Conservation (phyloP, 2,113 vertebrate species). For the Gallinago jamesoni region DNA sequence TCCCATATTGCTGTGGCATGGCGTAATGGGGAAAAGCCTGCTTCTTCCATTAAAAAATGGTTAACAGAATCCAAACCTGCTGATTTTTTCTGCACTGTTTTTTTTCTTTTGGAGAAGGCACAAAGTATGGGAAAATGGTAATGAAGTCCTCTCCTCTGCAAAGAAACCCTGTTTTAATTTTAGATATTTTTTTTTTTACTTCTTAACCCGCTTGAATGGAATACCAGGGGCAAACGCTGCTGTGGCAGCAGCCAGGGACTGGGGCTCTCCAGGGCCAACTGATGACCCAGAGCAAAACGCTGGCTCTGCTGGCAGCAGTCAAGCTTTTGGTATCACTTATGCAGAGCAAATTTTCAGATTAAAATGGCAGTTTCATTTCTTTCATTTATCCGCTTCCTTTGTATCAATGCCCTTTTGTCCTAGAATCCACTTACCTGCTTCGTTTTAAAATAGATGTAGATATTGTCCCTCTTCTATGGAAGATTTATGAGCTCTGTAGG, state of each 20-base stretch:
- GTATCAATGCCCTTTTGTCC: slow-evolving; percentile 23
- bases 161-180: neutral
- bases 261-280: neutral
- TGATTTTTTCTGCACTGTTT: neutral
- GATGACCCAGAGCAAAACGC: neutral
- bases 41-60: neutral
- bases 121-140: neutral
- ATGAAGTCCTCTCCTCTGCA: neutral
- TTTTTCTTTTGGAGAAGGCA: neutral
- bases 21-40: neutral
- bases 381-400: neutral
- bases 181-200: neutral
- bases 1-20: neutral
- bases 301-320: neutral
- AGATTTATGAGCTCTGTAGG: slow-evolving; percentile 50
- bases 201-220: neutral
- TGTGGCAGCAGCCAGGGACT: neutral
- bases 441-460: slow-evolving; percentile 1
- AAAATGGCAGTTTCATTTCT: slow-evolving; percentile 31
- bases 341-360: neutral
- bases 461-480: slow-evolving; percentile 12
- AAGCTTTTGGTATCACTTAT: neutral
- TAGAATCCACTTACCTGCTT: slow-evolving; percentile 22
- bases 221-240: neutral
- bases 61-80: neutral